These are phyloP conservation scores for Hypolimnas misippus DNA, from an alignment of 2,888 invertebrate species.

Conservation along the genomic window DNA sequence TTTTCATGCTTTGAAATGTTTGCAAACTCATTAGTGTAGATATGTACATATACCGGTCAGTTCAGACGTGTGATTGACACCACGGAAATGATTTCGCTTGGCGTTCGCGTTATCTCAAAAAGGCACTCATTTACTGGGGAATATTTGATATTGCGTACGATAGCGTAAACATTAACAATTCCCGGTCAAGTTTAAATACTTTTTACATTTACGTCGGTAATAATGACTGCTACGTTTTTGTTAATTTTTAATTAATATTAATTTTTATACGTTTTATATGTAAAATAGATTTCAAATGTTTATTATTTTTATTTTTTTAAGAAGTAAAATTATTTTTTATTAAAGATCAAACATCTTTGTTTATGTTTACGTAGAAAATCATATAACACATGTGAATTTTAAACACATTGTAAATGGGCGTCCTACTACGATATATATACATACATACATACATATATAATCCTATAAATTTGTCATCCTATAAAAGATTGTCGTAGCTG, in stretches of 20 bases:
- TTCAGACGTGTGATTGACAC: constrained; percentile 76
- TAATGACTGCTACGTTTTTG: neutral
- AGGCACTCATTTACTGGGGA: constrained; percentile 64
- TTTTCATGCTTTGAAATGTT: constrained; percentile 37
- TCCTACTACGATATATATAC: no score
- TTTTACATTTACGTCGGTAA: neutral
- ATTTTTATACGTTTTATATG: no score
- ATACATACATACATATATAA: no score
- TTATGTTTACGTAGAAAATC: no score
- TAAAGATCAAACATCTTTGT: no score
- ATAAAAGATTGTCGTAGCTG: no score
- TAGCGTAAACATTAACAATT: constrained; percentile 33
- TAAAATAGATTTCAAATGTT: no score
- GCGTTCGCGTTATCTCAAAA: constrained; percentile 67
- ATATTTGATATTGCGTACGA: constrained; percentile 62
- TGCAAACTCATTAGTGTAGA: constrained; percentile 76
- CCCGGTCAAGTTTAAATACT: constrained; percentile 5
- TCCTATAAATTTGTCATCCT: no score
- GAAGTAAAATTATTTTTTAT: no score
- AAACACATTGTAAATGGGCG: no score
- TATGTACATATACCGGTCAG: constrained; percentile 61
- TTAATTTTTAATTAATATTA: neutral
- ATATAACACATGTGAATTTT: no score
- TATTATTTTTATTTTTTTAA: no score
- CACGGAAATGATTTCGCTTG: constrained; percentile 78